A percentile compares a stretch with the other conserved stretches of the same genome.
phyloP scores from a whole-genome alignment of 2,113 vertebrate species.

The Phocoena phocoena region DNA sequence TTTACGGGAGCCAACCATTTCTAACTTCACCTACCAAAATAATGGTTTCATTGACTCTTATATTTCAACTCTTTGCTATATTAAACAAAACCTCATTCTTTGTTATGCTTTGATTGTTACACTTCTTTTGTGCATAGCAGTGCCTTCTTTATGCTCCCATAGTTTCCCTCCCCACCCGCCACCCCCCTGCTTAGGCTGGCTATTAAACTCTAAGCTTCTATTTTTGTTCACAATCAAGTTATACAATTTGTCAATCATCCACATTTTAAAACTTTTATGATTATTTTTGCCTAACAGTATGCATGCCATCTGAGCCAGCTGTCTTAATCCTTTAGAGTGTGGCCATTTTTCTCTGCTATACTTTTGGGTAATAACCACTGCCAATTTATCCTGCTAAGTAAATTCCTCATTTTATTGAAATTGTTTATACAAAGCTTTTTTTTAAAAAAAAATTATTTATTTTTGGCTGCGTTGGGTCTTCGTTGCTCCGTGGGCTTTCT shows the following conservation, averaged over 20 bases:
- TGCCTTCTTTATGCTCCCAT: background rate
- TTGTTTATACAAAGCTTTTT: slow-evolving; percentile 58
- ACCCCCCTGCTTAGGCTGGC: background rate
- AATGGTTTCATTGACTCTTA: background rate
- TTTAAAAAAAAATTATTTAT: too few species aligned
- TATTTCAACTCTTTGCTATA: background rate
- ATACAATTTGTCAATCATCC: slow-evolving; percentile 28
- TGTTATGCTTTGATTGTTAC: background rate
- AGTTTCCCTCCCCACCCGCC: too few species aligned
- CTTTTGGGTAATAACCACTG: slow-evolving; percentile 42
- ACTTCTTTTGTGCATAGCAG: background rate
- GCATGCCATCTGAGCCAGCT: slow-evolving; percentile 7
- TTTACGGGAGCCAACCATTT: background rate
- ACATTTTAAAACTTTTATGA: slow-evolving; percentile 53
- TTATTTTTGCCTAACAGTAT: slow-evolving; percentile 21
- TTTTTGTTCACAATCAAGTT: slow-evolving; percentile 32
- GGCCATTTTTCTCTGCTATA: slow-evolving; percentile 10
- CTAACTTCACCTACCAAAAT: slow-evolving; percentile 31
- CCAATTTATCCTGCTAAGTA: slow-evolving; percentile 51
- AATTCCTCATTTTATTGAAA: slow-evolving; percentile 58
- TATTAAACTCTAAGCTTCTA: slow-evolving; percentile 18
- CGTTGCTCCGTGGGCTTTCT: too few species aligned
- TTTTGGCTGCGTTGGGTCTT: too few species aligned
- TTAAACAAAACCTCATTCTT: slow-evolving; percentile 23
- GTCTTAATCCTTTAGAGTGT: slow-evolving; percentile 27